phyloP scores from a whole-genome alignment of 2,888 invertebrate genomes.

The Trisateles emortualis region DNA sequence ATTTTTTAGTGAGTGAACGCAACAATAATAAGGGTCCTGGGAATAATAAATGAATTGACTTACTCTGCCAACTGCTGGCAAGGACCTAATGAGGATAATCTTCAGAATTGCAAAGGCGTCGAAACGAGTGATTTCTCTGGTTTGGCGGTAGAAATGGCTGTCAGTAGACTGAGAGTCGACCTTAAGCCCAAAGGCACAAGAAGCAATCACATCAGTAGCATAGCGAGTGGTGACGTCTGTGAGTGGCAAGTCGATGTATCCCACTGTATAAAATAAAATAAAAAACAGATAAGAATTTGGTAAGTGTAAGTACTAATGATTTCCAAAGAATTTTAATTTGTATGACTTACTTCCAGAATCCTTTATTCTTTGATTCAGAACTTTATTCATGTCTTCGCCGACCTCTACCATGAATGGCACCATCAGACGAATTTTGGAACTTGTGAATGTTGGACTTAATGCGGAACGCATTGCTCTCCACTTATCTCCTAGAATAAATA shows the following conservation, averaged over 20 bases:
- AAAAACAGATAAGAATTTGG: no score
- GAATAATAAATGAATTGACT: slow-evolving; percentile 6
- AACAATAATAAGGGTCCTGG: no score
- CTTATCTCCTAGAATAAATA: slow-evolving; percentile 55
- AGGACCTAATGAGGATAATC: slow-evolving; percentile 15
- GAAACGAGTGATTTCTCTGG: slow-evolving; percentile 10
- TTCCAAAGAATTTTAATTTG: background rate
- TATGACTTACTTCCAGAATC: background rate
- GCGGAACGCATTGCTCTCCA: slow-evolving; percentile 73
- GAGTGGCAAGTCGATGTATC: slow-evolving; percentile 64
- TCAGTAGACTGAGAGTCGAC: slow-evolving; percentile 84
- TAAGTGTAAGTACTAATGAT: no score
- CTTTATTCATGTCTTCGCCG: slow-evolving; percentile 59
- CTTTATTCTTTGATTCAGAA: slow-evolving; percentile 48
- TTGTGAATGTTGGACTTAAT: slow-evolving; percentile 78
- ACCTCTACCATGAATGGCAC: slow-evolving; percentile 72
- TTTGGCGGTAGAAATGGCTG: slow-evolving; percentile 79
- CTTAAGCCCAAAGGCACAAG: slow-evolving; percentile 82
- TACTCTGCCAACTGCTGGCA: slow-evolving; percentile 22
- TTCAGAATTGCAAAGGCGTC: background rate
- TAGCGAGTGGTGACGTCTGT: slow-evolving; percentile 77
- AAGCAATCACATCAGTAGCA: slow-evolving; percentile 84
- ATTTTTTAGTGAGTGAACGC: no score
- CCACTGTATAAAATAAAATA: slow-evolving; percentile 37
- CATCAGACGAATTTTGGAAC: slow-evolving; percentile 78